These are phyloP conservation scores for Aphrophora alni DNA, from an alignment of 2,888 invertebrate genomes.

Conservation along the genomic window DNA sequence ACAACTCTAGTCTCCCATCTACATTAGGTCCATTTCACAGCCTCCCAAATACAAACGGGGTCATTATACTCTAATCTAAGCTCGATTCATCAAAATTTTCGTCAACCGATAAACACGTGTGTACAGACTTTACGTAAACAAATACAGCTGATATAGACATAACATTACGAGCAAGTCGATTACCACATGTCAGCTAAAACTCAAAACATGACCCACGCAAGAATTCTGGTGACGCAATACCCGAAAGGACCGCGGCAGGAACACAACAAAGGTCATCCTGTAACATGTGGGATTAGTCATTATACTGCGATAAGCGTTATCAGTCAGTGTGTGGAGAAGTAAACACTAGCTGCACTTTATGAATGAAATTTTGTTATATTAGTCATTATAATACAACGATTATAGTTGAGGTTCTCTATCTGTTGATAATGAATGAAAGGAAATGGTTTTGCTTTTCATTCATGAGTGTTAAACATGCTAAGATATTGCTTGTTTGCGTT, in stretches of 20 bases:
- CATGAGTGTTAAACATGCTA: too few species aligned
- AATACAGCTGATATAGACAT: not conserved
- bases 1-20: too few species aligned
- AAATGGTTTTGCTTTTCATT: not conserved
- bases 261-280: not conserved
- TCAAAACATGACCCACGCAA: not conserved
- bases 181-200: not conserved
- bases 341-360: not conserved
- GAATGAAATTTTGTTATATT: not conserved
- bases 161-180: not conserved
- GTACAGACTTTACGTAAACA: not conserved
- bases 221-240: too few species aligned
- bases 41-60: too few species aligned
- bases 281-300: not conserved
- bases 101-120: not conserved
- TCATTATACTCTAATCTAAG: not conserved
- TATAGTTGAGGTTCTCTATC: too few species aligned
- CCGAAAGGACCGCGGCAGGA: not conserved
- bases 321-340: not conserved
- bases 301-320: not conserved
- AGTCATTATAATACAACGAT: not conserved
- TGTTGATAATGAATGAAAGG: not conserved
- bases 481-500: too few species aligned
- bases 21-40: too few species aligned
- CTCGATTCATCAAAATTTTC: not conserved